phyloP scores from a whole-genome alignment of 2,797 vertebrate species.

The Aulostomus chinensis region DNA sequence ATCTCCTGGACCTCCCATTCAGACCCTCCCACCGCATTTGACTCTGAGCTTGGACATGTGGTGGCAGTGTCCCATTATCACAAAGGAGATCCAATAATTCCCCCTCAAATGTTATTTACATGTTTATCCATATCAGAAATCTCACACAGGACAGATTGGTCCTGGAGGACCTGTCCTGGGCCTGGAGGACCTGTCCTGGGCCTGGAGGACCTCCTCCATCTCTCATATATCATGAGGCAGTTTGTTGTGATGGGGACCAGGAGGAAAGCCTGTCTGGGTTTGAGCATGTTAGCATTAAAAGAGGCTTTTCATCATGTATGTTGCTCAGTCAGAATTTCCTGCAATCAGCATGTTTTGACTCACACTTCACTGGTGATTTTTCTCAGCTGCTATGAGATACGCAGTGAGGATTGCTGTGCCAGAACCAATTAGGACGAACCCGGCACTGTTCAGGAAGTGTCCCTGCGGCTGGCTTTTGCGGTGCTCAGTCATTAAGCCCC shows the following conservation, averaged over 20 bases:
- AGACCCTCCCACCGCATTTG: constrained; percentile 51
- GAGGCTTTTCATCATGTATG: constrained; percentile 12
- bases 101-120: constrained; percentile 13
- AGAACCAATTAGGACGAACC: constrained; percentile 71
- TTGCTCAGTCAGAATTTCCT: constrained; percentile 24
- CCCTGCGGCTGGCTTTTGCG: constrained; percentile 69
- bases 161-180: too few relatives aligned
- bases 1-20: constrained; percentile 70
- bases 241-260: constrained; percentile 2
- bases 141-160: too few relatives aligned
- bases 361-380: constrained; percentile 55
- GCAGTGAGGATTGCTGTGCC: constrained; percentile 60
- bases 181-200: too few relatives aligned
- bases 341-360: constrained; percentile 63
- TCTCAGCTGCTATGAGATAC: constrained; percentile 66
- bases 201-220: too few relatives aligned
- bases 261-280: background rate
- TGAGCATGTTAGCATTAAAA: background rate
- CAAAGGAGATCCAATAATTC: constrained; percentile 33
- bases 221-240: too few relatives aligned
- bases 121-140: too few relatives aligned
- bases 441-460: constrained; percentile 65
- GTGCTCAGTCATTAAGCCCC: constrained; percentile 71
- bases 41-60: constrained; percentile 74
- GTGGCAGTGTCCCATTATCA: constrained; percentile 54